These are phyloP conservation scores for Brenthis daphne DNA, from an alignment of 2,888 invertebrate genomes.

Conservation along the genomic window DNA sequence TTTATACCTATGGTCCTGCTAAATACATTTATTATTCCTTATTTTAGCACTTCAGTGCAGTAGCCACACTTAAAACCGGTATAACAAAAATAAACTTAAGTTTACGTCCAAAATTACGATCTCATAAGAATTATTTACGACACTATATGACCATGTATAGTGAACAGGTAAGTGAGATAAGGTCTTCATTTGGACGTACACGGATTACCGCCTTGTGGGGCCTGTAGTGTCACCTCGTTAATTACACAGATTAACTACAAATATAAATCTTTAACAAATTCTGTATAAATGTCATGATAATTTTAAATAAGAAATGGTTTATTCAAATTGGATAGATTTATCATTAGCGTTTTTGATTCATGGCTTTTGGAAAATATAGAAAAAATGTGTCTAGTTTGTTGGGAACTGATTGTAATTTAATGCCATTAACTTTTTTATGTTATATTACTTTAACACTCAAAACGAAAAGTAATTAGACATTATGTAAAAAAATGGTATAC, in stretches of 20 bases:
- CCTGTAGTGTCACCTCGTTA: conserved; percentile 21
- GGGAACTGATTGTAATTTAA: too few species aligned
- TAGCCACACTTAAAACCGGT: conserved; percentile 3
- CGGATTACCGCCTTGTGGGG: conserved; percentile 28
- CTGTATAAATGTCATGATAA: not conserved
- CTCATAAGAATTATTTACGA: conserved; percentile 10
- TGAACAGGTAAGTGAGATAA: conserved; percentile 28
- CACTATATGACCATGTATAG: conserved; percentile 4
- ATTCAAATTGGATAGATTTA: not conserved
- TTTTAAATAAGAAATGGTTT: not conserved
- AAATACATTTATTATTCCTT: too few species aligned
- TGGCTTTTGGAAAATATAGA: too few species aligned
- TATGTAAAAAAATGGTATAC: too few species aligned
- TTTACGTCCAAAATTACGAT: conserved; percentile 15
- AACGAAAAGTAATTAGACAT: too few species aligned
- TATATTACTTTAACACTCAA: too few species aligned
- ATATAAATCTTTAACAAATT: not conserved
- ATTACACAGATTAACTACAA: conserved; percentile 17
- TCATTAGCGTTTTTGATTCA: too few species aligned
- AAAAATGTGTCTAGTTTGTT: too few species aligned
- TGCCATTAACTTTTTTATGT: too few species aligned
- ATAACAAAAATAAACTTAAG: conserved; percentile 3
- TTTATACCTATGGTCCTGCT: too few species aligned
- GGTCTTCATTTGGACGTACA: conserved; percentile 29
- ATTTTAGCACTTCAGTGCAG: not conserved